Percentiles rank a stretch among this genome's conserved stretches.
phyloP scores from a whole-genome alignment of 1,140 invertebrate genomes.

The Drosophila jambulina region DNA sequence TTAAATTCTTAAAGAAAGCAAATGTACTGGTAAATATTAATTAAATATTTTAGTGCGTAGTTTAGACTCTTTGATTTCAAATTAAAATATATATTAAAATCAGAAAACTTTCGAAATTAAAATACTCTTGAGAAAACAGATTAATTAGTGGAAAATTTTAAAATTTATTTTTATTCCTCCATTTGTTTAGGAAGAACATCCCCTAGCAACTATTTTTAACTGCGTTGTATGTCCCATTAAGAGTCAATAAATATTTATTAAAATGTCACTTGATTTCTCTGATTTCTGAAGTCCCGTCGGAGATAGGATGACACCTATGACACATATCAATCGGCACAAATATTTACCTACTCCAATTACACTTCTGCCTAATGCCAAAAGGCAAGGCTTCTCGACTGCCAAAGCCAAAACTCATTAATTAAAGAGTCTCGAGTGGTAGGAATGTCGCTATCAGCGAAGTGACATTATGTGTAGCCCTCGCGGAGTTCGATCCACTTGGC shows the following conservation, averaged over 20 bases:
- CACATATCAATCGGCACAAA: background rate
- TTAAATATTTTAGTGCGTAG: background rate
- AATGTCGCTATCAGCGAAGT: background rate
- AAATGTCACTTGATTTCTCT: background rate
- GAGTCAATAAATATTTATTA: background rate
- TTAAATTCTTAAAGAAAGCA: too few species aligned
- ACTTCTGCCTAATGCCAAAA: conserved; percentile 8
- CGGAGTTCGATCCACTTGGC: background rate
- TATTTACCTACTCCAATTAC: conserved; percentile 18
- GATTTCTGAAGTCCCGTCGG: background rate
- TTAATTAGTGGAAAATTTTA: background rate
- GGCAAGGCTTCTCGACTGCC: background rate
- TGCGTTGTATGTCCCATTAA: background rate
- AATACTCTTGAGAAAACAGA: background rate
- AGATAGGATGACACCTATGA: background rate
- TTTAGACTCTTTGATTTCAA: background rate
- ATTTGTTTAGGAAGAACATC: too few species aligned
- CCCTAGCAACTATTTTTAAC: too few species aligned
- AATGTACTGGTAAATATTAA: background rate
- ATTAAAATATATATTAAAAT: background rate
- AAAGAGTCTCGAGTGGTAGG: background rate
- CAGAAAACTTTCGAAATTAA: background rate
- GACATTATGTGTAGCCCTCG: conserved; percentile 1
- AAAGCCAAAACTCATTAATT: conserved; percentile 1
- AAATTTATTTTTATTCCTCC: background rate